These are phyloP conservation scores for Chironex yamaguchii DNA, from an alignment of 30 jellyfish, hydroid and myxozoan genomes.

Conservation along the genomic window DNA sequence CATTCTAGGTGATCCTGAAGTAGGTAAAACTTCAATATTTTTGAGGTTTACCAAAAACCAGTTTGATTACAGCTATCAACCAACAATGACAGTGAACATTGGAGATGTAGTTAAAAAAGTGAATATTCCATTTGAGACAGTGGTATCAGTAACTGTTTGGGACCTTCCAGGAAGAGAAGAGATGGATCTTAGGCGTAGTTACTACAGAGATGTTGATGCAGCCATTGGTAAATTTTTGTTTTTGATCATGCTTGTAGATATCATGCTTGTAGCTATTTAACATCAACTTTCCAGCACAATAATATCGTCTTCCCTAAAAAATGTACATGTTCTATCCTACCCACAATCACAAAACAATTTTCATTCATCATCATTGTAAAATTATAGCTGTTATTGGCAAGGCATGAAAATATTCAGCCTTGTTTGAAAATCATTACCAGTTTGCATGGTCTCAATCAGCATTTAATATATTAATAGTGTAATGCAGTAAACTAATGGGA, in stretches of 20 bases:
- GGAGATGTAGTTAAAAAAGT: slow-evolving; percentile 93
- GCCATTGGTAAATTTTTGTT: slow-evolving; percentile 76
- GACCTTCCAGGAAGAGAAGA: slow-evolving; percentile 98
- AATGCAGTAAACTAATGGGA: no score
- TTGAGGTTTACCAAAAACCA: slow-evolving; percentile 87
- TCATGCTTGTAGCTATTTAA: neutral
- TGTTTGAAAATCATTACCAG: no score
- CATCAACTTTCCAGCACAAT: neutral
- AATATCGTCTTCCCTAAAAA: neutral
- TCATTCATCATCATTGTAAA: no score
- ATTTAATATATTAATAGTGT: no score
- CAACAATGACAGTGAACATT: slow-evolving; percentile 93
- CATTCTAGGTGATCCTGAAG: slow-evolving; percentile 92
- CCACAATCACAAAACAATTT: no score
- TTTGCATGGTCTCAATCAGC: no score
- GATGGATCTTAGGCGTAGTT: slow-evolving; percentile 88
- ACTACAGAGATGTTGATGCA: slow-evolving; percentile 91
- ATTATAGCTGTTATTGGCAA: no score
- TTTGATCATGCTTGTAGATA: neutral
- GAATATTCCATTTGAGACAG: slow-evolving; percentile 87
- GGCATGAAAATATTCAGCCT: no score
- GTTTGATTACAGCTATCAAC: slow-evolving; percentile 96
- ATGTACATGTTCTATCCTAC: no score
- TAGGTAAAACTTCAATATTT: slow-evolving; percentile 90
- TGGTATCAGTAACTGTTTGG: slow-evolving; percentile 88